phyloP scores from a whole-genome alignment of 2,113 vertebrate genomes.

The Pelmatolapia mariae region DNA sequence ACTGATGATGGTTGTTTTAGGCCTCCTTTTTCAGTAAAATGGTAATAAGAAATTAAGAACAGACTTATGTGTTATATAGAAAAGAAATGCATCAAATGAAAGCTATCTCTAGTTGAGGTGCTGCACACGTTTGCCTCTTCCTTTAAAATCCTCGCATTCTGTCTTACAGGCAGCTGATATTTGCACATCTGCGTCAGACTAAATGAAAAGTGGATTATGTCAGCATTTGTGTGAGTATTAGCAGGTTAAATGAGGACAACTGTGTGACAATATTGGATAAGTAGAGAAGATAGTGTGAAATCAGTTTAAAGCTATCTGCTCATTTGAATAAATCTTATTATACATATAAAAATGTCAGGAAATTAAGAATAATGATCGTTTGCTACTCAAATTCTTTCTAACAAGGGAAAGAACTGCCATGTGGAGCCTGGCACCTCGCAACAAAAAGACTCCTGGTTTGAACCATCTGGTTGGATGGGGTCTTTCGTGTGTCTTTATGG shows the following conservation, averaged over 20 bases:
- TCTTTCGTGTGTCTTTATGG: not conserved
- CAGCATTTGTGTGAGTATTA: not conserved
- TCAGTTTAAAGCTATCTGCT: not conserved
- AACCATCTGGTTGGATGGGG: not conserved
- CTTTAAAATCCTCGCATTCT: not conserved
- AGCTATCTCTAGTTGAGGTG: not conserved
- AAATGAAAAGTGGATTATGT: not conserved
- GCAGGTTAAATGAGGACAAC: not conserved
- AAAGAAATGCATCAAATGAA: not conserved
- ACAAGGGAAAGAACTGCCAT: not conserved
- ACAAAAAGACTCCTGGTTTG: not conserved
- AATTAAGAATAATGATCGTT: not conserved
- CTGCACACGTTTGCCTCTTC: not conserved
- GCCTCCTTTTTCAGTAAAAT: not conserved
- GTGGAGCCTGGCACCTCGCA: not conserved
- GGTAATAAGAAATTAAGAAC: not conserved
- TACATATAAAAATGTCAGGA: not conserved
- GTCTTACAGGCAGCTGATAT: not conserved
- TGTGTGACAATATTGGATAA: not conserved
- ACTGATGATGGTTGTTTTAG: not conserved
- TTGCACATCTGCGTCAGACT: not conserved
- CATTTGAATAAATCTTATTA: not conserved
- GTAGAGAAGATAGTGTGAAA: not conserved
- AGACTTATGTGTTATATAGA: not conserved
- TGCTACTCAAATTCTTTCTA: not conserved